Base-by-base conservation (phyloP, 2,113 vertebrate genomes). In the Xyliphius kryptos region DNA sequence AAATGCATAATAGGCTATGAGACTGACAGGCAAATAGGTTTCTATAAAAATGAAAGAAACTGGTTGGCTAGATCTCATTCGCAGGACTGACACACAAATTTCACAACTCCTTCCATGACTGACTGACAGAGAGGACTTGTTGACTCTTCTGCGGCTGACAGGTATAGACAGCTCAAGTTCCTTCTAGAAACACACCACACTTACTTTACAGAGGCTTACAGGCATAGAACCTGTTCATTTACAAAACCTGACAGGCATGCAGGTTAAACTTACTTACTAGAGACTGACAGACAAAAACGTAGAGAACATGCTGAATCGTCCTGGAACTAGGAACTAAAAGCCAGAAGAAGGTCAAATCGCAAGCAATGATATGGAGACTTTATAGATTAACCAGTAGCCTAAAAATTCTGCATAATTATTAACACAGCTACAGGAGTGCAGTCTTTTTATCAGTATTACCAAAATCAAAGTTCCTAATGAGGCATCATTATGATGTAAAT, bases 401-500 rank as follows among this genome's bases (percentile, higher is more conserved):
- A n/a, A 46, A 3, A 21, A 22, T 55, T 55, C 46, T 36, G 44
- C 22, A 36, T 47, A 21, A 64, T 55, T 54, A 60, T 70, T 41
- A 70, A n/a, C 49, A 44, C 50, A 63, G 40, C 55, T 54, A 49
- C 50, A 46, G 52, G 26, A 3, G 17, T n/a, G 44, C 15, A 10
- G 55, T 38, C 19, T 50, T 43, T 26, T 38, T 32, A 37, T 59
- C 15, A 7, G 3, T 12, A 15, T 55, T 47, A n/a, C 22, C 40
- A 70, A 64, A 47, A 64, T 53, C 22, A 59, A 70, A 50, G 58
- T 59, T 48, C 56, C 21, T 56, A 65, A 65, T 66, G n/a, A 61
- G 37, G 57, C 17, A 47, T 58, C 12, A 67, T 67, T 62, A 50
- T 40, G 22, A 46, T 63, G 61, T 50, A 50, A 68, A 72, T 56